Evolutionary conservation across 2,888 invertebrate species (phyloP), one percentile per base, ranked within the genome.

Genomic region (Parasteatoda lunata): DNA sequence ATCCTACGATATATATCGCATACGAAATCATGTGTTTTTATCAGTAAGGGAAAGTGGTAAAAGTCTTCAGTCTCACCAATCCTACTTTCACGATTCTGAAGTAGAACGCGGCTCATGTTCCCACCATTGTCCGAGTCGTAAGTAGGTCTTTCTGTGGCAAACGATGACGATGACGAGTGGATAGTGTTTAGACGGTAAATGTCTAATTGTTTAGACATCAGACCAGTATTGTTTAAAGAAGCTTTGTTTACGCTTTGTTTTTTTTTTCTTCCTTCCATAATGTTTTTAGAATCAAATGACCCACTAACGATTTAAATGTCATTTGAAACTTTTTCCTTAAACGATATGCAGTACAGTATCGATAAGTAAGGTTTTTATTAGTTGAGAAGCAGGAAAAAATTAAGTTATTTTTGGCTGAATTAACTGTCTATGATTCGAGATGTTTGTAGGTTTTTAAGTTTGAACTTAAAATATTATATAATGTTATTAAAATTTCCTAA

Each of bases 51-150:
- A 68, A 68, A 68, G 51, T 48, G 51, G 48, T n/a, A 51, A 70
- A 68, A 30, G 30, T 30, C 30, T 30, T 30, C 30, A 30, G 30
- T 30, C 30, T 30, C 30, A 30, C 30, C 30, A 30, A 30, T 30
- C 30, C 30, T 30, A 2, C 30, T 30, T 30, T 30, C 30, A 30
- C 30, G 30, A 30, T 30, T 8, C 59, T 70, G 77, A 83, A 77
- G 47, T 77, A 52, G 83, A 76, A 80, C 85, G 9, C 6, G 54
- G 52, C 8, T 13, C 13, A 30, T 30, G 76, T 86, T 80, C 85
- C 80, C 80, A 80, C 77, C 54, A 86, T 86, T 86, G 85, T 86
- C 78, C 77, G 15, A 45, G 6, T 30, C 6, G 59, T 75, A 75
- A 71, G 72, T 78, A 66, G 72, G 68, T 59, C 73, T 73, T 6